Base-by-base conservation (phyloP, 2,888 invertebrate species). In the Automeris io region DNA sequence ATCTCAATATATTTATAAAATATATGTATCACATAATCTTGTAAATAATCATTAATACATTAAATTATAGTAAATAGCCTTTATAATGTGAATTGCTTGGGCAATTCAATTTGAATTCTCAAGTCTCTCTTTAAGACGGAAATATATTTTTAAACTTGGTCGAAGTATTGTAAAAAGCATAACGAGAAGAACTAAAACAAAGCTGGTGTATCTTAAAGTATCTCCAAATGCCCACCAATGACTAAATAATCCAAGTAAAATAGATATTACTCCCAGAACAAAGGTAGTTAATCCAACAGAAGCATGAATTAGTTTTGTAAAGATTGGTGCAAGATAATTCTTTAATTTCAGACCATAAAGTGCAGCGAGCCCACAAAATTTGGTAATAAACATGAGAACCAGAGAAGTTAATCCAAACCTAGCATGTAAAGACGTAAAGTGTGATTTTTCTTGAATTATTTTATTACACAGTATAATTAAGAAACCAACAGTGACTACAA, bases 261-360 rank as follows among this genome's bases (percentile, higher is more conserved):
- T 78, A 3, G 86, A 71, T 22, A 79, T 67, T 5, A 78, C 57
- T 7, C 87, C 87, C 40, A 87, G 57, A 37, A 65, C 60, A 49
- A 77, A 83, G 16, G 87, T 87, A 6, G 75, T 35, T 7, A 87
- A 50, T 18, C 87, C 87, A 19, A 75, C 60, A 16, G 70, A 61
- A 7, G 83, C 80, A 63, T 87, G 87, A 22, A 87, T 37, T 1
- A 86, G 51, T 60, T 88, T 88, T 8, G 76, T 82, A 39, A 80
- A 87, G 31, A 86, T 72, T 1, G 87, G 87, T 29, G 86, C 77
- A 32, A 87, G 51, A 39, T 78, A 82, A 37, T 76, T 49, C 49
- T 87, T 87, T 11, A 88, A 52, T 50, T 82, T 78, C 8, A 85
- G 61, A 57, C 87, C 85, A 42, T 77, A 85, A 2, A 87, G 57